Percentiles rank a stretch among this genome's conserved stretches.
Evolutionary conservation across 2,797 vertebrate genomes (phyloP).

Genomic region (Graptemys geographica): DNA sequence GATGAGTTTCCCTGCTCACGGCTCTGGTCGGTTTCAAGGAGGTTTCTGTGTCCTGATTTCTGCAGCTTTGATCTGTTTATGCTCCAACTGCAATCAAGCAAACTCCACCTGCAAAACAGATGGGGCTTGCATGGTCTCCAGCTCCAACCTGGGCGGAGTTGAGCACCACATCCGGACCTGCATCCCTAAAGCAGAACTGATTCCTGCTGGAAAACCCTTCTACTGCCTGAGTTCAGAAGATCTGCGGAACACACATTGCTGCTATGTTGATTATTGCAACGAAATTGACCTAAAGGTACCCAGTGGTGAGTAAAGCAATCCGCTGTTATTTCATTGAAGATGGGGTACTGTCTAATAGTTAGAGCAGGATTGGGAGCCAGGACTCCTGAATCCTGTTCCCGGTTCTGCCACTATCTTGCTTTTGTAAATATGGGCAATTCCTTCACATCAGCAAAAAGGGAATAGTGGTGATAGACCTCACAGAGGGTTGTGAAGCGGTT

Average conservation of each 20-base stretch:
- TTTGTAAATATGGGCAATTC: not conserved
- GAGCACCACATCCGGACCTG: constrained; percentile 93
- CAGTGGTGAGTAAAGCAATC: constrained; percentile 84
- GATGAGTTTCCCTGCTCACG: accelerated
- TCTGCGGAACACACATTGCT: constrained; percentile 95
- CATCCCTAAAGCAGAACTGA: constrained; percentile 87
- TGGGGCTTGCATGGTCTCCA: constrained; percentile 97
- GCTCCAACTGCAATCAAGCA: constrained; percentile 92
- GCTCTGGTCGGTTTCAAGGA: accelerated
- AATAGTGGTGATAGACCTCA: not conserved
- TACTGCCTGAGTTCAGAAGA: constrained; percentile 95
- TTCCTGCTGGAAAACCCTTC: constrained; percentile 95
- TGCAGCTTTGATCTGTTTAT: constrained; percentile 92
- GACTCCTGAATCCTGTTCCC: not conserved
- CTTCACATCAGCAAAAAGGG: not conserved
- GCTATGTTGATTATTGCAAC: constrained; percentile 97
- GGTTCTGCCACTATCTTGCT: not conserved
- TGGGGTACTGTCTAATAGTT: not conserved
- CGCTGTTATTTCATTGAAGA: not conserved
- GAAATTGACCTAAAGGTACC: constrained; percentile 92
- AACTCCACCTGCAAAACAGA: constrained; percentile 96
- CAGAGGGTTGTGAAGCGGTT: not conserved
- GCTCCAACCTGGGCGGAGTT: constrained; percentile 87
- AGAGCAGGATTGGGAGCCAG: not conserved
- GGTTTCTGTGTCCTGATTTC: not conserved